Base-by-base conservation (phyloP, 2,888 invertebrate species). In the Minunthozetes semirufus region DNA sequence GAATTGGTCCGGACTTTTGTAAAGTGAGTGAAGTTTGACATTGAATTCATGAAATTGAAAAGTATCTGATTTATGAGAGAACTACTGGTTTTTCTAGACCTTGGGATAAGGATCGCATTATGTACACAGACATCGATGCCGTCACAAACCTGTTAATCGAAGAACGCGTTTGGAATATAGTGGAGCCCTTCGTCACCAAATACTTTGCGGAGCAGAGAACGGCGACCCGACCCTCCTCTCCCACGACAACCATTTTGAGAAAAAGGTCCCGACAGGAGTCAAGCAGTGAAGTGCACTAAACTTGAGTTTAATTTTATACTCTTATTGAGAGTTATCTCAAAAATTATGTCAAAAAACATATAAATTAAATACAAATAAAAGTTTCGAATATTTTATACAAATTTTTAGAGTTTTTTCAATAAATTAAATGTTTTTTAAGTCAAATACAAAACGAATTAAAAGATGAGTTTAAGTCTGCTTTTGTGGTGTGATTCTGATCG, bases 101-200 rank as follows among this genome's bases (percentile, higher is more conserved):
- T 6, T 87, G 87, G 85, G 86, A 86, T 75, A 86, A 85, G 78
- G 89, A 89, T 80, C 84, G 89, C 5, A 87, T 83, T 80, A 87
- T 89, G 87, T 83, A 88, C 0, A 88, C 88, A 0, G 88, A 89
- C 80, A 88, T 89, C 75, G 86, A 87, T 73, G 85, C 85, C 5
- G 87, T 84, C 1, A 86, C 86, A 0, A 83, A 85, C 68, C 81
- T 89, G 4, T 79, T 86, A 11, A 79, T 81, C 22, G 84, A 84
- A 17, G 83, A 83, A 63, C 83, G 86, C 82, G 83, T 87, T 38
- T 88, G 88, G 87, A 80, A 82, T 33, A 83, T 84, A 59, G 87
- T 87, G 1, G 84, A 83, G 76, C 84, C 84, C 0, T 84, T 81
- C 79, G 81, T 85, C 78, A 83, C 84, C 42, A 70, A 70, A 46